Conservation (phyloP, 2,113 vertebrate genomes). For the Oreochromis tanganicae region DNA sequence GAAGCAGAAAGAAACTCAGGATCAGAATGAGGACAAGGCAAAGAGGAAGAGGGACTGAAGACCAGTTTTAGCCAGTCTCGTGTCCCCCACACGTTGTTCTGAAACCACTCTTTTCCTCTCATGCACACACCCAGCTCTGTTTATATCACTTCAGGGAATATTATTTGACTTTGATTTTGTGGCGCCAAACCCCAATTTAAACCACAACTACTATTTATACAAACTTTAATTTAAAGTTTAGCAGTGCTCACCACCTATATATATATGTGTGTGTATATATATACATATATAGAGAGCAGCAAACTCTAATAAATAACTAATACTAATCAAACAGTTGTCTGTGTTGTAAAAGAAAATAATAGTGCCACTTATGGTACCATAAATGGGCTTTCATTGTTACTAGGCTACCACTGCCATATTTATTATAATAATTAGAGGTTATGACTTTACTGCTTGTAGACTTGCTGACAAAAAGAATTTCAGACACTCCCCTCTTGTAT, state of each 20-base stretch:
- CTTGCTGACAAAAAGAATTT: background rate
- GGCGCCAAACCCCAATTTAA: too few species aligned
- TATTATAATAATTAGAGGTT: background rate
- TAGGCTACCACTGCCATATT: background rate
- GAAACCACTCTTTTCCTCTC: background rate
- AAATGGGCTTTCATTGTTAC: background rate
- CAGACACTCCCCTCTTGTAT: background rate
- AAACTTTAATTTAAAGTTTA: too few species aligned
- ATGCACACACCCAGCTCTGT: background rate
- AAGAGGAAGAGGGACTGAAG: background rate
- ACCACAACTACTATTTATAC: too few species aligned
- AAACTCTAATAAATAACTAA: background rate
- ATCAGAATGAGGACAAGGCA: background rate
- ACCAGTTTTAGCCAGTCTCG: background rate
- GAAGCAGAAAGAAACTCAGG: background rate
- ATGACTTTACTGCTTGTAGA: background rate
- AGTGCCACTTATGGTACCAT: background rate
- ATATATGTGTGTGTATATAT: accelerated
- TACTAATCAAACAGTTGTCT: background rate
- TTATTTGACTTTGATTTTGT: background rate
- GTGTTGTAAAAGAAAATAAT: background rate
- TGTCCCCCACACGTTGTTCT: background rate
- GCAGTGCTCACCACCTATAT: background rate
- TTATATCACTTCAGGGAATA: background rate
- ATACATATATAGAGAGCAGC: accelerated